These are phyloP conservation scores for Mustela erminea DNA, from an alignment of 2,797 vertebrate species.

Conservation along the genomic window DNA sequence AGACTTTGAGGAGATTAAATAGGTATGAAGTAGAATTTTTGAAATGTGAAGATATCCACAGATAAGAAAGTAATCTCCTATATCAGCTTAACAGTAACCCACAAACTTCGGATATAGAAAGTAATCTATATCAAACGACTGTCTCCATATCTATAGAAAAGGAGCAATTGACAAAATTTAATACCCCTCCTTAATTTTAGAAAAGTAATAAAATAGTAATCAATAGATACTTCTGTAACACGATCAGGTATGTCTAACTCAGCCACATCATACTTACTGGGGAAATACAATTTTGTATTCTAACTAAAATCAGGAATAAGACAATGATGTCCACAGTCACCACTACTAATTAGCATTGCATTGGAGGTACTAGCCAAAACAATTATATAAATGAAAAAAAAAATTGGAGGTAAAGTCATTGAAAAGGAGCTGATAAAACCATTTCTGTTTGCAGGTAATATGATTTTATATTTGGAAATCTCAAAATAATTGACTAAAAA, in stretches of 20 bases:
- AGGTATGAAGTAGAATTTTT: constrained; percentile 5
- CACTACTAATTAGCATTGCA: not conserved
- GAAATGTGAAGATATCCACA: not conserved
- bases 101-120: too few relatives aligned
- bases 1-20: not conserved
- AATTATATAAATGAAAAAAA: constrained; percentile 18
- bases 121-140: not conserved
- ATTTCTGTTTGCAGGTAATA: not conserved
- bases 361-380: not conserved
- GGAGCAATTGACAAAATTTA: constrained; percentile 17
- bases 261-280: not conserved
- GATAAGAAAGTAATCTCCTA: not conserved
- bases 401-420: not conserved
- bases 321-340: not conserved
- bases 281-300: not conserved
- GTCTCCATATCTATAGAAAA: not conserved
- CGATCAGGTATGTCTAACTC: not conserved
- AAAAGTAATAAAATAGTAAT: constrained; percentile 18
- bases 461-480: not conserved
- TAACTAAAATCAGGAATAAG: constrained; percentile 2
- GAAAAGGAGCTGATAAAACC: constrained; percentile 14
- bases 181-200: not conserved
- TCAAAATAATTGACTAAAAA: not conserved
- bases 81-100: too few relatives aligned
- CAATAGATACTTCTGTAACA: not conserved